Conservation (phyloP, 2,888 invertebrate genomes). For the Drosophila recens region DNA sequence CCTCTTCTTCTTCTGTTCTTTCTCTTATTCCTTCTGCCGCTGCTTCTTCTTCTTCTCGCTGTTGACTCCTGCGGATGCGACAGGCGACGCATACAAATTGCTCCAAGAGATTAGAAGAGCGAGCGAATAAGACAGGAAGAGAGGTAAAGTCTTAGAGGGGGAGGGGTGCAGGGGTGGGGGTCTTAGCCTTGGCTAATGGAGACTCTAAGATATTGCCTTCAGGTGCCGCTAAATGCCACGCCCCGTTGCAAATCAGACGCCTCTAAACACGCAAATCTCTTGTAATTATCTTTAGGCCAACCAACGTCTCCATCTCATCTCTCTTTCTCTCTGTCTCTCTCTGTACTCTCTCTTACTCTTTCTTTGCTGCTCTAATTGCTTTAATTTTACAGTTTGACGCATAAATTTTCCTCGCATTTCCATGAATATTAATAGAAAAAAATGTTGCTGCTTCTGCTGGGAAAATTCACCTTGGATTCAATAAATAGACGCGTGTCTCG, state of each 20-base stretch:
- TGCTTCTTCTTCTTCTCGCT: not conserved
- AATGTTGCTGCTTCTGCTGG: conserved; percentile 37
- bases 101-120: not conserved
- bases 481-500: conserved; percentile 40
- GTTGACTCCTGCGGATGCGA: conserved; percentile 38
- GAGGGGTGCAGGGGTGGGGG: not conserved
- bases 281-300: conserved; percentile 52
- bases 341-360: not conserved
- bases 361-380: conserved; percentile 55
- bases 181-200: conserved; percentile 8
- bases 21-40: not conserved
- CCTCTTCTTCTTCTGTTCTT: not conserved
- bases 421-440: conserved; percentile 64
- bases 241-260: conserved; percentile 26
- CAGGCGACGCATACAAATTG: conserved; percentile 42
- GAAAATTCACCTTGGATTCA: conserved; percentile 35
- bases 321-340: not conserved
- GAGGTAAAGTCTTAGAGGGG: not conserved
- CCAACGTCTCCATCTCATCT: not conserved
- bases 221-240: conserved; percentile 31
- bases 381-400: conserved; percentile 63
- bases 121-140: not conserved
- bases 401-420: conserved; percentile 61
- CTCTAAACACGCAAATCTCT: conserved; percentile 54
- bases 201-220: conserved; percentile 10